Evolutionary conservation across 2,888 invertebrate species (phyloP).

Genomic region (Beris chalybata): DNA sequence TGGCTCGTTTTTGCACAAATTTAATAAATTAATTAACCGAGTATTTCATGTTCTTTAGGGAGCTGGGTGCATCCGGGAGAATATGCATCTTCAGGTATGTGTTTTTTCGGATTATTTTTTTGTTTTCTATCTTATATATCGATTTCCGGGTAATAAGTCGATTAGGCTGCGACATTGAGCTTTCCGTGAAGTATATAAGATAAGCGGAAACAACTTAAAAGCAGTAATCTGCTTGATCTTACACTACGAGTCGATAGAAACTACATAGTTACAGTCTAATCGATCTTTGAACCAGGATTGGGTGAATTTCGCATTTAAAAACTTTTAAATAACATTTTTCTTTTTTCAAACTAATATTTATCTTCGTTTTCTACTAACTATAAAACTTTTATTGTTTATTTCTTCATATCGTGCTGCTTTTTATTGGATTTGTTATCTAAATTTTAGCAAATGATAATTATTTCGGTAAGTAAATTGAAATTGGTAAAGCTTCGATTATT

Average conservation of each 20-base stretch:
- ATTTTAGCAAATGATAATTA: slow-evolving; percentile 97
- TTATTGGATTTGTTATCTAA: slow-evolving; percentile 4
- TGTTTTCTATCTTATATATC: neutral
- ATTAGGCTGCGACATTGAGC: neutral
- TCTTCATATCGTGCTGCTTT: slow-evolving; percentile 1
- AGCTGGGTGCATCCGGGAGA: slow-evolving; percentile 99
- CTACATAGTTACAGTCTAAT: no score
- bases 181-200: no score
- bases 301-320: neutral
- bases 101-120: slow-evolving; percentile 1
- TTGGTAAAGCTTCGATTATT: neutral
- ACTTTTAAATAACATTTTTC: neutral
- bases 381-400: neutral
- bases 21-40: slow-evolving; percentile 33
- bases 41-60: slow-evolving; percentile 58
- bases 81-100: slow-evolving; percentile 95
- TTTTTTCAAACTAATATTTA: neutral
- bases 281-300: neutral
- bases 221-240: no score
- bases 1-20: slow-evolving; percentile 12
- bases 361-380: neutral
- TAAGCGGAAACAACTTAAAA: no score
- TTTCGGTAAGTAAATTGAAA: slow-evolving; percentile 84
- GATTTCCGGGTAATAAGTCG: neutral
- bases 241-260: no score